These are phyloP conservation scores for Dicrostonyx torquatus DNA, from an alignment of 2,797 vertebrate genomes.

Conservation along the genomic window DNA sequence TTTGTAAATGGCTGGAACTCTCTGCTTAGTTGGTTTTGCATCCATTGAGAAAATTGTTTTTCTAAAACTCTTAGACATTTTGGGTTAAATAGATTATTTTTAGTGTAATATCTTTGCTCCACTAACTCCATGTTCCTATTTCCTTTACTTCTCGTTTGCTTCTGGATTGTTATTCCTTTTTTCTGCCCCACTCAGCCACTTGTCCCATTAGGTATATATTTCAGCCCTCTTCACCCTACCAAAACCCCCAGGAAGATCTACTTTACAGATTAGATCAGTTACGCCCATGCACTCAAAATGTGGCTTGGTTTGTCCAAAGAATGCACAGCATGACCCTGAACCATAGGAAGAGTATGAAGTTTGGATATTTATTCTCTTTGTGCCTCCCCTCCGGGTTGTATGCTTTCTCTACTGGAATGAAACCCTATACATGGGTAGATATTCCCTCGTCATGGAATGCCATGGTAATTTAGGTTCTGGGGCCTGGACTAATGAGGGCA, in stretches of 20 bases:
- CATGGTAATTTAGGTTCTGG: background rate
- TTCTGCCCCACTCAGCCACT: too few relatives aligned
- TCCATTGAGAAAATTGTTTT: background rate
- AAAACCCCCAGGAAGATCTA: background rate
- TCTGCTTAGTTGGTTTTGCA: background rate
- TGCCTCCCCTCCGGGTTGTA: background rate
- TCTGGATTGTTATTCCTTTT: too few relatives aligned
- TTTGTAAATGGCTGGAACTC: background rate
- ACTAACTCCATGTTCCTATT: too few relatives aligned
- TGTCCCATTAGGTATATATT: too few relatives aligned
- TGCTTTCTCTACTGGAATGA: background rate
- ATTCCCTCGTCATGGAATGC: background rate
- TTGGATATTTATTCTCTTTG: background rate
- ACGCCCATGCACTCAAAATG: background rate
- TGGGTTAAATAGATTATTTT: too few relatives aligned
- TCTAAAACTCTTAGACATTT: background rate
- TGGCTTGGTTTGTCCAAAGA: background rate
- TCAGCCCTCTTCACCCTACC: background rate
- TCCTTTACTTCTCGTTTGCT: too few relatives aligned
- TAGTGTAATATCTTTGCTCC: too few relatives aligned
- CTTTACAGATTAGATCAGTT: background rate
- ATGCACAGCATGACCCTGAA: background rate
- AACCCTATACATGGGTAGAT: background rate
- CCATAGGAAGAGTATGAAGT: background rate
- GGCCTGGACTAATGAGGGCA: background rate